Percentiles rank a stretch among this genome's conserved stretches.
These are phyloP conservation scores for Falco biarmicus DNA, from an alignment of 2,797 vertebrate species.

Conservation along the genomic window DNA sequence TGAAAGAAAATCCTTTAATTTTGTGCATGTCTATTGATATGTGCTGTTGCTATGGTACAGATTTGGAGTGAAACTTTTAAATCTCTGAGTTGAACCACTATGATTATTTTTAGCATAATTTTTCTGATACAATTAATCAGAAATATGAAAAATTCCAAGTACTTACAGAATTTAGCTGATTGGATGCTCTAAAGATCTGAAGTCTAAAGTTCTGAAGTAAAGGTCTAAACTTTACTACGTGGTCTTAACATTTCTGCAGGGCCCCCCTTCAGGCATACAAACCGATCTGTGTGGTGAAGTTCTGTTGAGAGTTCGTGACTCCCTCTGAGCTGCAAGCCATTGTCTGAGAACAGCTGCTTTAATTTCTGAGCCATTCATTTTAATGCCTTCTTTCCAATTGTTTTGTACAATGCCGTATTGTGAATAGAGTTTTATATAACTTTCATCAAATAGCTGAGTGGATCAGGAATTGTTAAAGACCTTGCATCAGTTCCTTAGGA, in stretches of 20 bases:
- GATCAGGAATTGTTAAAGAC: neutral
- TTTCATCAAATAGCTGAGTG: neutral
- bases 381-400: neutral
- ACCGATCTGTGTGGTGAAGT: neutral
- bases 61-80: neutral
- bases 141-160: neutral
- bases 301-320: neutral
- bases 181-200: neutral
- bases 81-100: neutral
- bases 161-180: neutral
- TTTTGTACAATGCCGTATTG: neutral
- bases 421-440: conserved; percentile 12
- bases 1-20: conserved; percentile 57
- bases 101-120: neutral
- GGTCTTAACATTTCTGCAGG: neutral
- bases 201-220: neutral
- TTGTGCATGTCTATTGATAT: conserved; percentile 25
- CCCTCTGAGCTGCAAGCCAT: neutral
- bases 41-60: neutral
- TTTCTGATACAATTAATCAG: neutral
- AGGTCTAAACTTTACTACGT: neutral
- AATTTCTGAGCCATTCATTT: conserved; percentile 8
- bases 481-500: neutral
- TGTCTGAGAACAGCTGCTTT: conserved; percentile 50
- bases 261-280: neutral